A percentile compares a stretch with the other conserved stretches of the same genome.
phyloP scores from a whole-genome alignment of 2,888 invertebrate species.

The Idaea straminata region DNA sequence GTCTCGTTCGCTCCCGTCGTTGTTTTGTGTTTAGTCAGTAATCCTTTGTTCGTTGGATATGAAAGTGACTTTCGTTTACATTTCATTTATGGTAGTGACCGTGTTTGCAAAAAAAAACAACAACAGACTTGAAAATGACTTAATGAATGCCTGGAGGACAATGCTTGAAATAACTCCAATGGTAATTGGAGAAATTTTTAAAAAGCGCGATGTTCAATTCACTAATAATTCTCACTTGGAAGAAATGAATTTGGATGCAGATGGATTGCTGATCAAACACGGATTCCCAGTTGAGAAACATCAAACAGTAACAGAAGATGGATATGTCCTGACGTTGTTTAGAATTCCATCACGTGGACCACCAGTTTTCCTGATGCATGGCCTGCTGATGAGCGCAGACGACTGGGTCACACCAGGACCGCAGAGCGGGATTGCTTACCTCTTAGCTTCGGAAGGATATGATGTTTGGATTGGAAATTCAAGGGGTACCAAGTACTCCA shows the following conservation, averaged over 20 bases:
- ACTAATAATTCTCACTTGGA: slow-evolving; percentile 14
- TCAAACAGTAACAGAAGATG: slow-evolving; percentile 83
- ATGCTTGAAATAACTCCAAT: not conserved
- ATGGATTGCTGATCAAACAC: slow-evolving; percentile 32
- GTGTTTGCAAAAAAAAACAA: not conserved
- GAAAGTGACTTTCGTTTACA: not conserved
- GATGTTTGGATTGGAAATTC: slow-evolving; percentile 90
- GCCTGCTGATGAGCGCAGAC: slow-evolving; percentile 83
- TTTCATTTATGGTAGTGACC: not conserved
- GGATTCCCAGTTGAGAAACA: slow-evolving; percentile 47
- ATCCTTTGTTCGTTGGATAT: not conserved
- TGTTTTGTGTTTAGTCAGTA: not conserved
- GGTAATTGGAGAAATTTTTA: slow-evolving; percentile 5
- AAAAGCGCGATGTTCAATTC: slow-evolving; percentile 6
- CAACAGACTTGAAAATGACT: slow-evolving; percentile 5
- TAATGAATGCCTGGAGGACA: slow-evolving; percentile 3
- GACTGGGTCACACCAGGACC: slow-evolving; percentile 84
- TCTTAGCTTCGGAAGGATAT: slow-evolving; percentile 82
- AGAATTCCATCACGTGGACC: slow-evolving; percentile 80
- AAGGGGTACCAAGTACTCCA: slow-evolving; percentile 84
- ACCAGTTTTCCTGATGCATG: slow-evolving; percentile 85
- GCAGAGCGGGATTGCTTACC: slow-evolving; percentile 63
- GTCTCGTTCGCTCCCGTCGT: not conserved
- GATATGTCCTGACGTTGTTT: slow-evolving; percentile 86
- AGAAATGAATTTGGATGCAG: slow-evolving; percentile 29